Evolutionary conservation across 2,797 vertebrate species (phyloP), one percentile per base, ranked within the genome.

Genomic region (Lepilemur septentrionalis): DNA sequence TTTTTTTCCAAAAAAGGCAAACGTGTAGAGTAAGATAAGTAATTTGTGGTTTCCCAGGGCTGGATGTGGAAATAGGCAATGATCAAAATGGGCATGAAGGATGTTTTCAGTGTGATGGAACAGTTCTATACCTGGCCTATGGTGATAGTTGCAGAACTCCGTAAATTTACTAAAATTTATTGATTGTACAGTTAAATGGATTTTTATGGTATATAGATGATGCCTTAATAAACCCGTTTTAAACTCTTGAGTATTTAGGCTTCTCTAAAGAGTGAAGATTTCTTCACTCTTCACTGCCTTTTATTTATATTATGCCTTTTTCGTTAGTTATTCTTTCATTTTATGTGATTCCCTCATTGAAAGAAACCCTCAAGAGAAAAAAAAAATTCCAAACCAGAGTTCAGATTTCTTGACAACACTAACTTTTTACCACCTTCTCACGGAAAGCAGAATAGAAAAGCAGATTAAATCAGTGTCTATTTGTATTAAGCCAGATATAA

Each of bases 401-500:
- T 93, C 14, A 38, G 14, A 69, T 83, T 78, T 7, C 30, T 79
- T 92, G 22, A 80, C 11, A 69, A 73, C 17, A 52, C 28, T 80
- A 78, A 69, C 46, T 38, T 63, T 79, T 43, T 38, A 23, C 55
- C 20, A 13, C 43, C 4, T 69, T 63, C 13, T 23, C 15, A 43
- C 20, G 3, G 41, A 86, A 91, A 93, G 20, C 14, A 67, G 32
- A 95, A 55, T 7, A 76, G 28, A 93, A 50, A 80, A 73, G 55
- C 10, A 89, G 67, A 89, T 86, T 61, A 89, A 83, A 69, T 79
- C 25, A 75, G 2, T 38, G 63, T 69, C 20, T 91, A 28, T 88
- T 97, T 93, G 87, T 95, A 59, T 88, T 93, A 80, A 86, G 12
- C n/a, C 65, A 86, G 59, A 96, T 80, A 55, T 8, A 48, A 59